Evolutionary conservation across 2,888 invertebrate genomes (phyloP), one percentile per base, ranked within the genome.

Genomic region (Hydriomena furcata): DNA sequence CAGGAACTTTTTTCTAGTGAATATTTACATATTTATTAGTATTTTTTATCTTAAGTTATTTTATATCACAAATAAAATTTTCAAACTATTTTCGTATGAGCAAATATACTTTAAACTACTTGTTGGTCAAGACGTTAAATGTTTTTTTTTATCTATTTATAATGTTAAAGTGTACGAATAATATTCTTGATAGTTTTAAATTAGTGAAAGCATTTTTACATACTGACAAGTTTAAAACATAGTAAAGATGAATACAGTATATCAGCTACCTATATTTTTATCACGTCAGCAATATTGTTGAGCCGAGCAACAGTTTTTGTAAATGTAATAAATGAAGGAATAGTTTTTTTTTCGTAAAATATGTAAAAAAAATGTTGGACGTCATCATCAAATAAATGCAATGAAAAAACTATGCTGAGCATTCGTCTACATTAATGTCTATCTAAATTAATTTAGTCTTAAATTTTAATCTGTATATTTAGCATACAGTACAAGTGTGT

Each of bases 31-130:
- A 70, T 75, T 74, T 73, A 76, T 45, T 51, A 40, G 12, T 78
- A 52, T 59, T 63, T 24, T 60, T 59, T 50, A 51, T 61, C 66
- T 65, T 53, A 61, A 69, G 38, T 61, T 58, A 56, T 32, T 51
- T 55, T 45, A 65, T 84, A 88, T 86, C 84, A 88, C 85, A 87
- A 88, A 86, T 83, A 75, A 87, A 84, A 86, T 73, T 60, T 78
- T 71, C 80, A 62, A 83, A 81, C 79, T 84, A 84, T 84, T 77
- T 69, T 69, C 59, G 63, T 81, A 82, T 87, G 88, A 88, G 88
- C 88, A 88, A 84, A 79, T 76, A 80, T 73, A 70, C 72, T 71
- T 75, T 79, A 71, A 78, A 66, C 85, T 88, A 87, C 81, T n/a
- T 66, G 78, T 88, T 88, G 88, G 88, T 88, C 88, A 81, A 78